Conservation (phyloP, 2,113 vertebrate genomes). For the Thomomys bottae region DNA sequence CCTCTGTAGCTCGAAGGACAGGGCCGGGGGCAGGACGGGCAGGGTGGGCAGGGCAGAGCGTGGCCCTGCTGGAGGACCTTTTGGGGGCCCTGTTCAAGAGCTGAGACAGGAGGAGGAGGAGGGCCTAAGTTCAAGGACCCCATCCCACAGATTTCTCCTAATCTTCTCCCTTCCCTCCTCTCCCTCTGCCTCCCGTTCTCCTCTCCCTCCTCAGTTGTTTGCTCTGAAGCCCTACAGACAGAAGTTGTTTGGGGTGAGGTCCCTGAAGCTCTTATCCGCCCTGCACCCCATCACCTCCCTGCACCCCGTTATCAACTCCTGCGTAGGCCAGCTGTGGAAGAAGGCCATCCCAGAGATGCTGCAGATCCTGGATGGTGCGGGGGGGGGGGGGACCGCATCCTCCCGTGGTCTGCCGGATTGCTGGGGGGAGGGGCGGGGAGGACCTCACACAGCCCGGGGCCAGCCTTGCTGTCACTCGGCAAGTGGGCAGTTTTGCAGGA, state of each 20-base stretch:
- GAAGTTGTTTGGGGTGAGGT: not conserved
- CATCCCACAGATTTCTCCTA: not conserved
- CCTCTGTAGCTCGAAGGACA: too few relatives aligned
- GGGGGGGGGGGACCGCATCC: too few relatives aligned
- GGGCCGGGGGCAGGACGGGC: not conserved
- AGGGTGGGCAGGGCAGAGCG: not conserved
- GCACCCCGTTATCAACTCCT: conserved; percentile 9
- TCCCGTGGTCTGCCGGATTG: too few relatives aligned
- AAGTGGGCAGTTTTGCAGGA: not conserved
- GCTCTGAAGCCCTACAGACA: conserved; percentile 23
- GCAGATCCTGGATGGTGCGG: conserved; percentile 45
- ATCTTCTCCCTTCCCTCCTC: not conserved
- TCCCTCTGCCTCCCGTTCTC: not conserved
- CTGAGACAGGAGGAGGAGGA: not conserved
- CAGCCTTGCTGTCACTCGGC: not conserved
- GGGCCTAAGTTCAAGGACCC: not conserved
- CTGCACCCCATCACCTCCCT: conserved; percentile 56
- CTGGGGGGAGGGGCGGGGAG: not conserved
- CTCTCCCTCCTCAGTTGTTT: conserved; percentile 22
- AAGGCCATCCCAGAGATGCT: conserved; percentile 46
- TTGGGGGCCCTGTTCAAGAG: not conserved
- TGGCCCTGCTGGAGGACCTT: not conserved
- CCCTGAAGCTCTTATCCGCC: conserved; percentile 19
- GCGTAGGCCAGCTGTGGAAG: conserved; percentile 47
- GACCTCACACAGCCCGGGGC: not conserved